These are phyloP conservation scores for Folsomia manolachei DNA, from an alignment of 2,888 invertebrate genomes.

Conservation along the genomic window DNA sequence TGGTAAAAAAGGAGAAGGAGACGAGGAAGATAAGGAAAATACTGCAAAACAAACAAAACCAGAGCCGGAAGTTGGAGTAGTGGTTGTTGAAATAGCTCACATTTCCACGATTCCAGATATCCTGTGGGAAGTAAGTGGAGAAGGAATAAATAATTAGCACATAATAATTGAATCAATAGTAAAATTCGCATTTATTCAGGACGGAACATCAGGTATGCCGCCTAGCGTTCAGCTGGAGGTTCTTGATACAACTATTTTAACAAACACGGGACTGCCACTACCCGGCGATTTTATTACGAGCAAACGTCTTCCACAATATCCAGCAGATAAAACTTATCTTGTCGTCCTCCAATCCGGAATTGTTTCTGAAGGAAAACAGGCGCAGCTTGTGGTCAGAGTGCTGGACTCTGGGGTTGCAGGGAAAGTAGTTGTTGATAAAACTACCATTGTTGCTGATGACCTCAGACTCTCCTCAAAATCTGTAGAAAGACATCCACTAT, in stretches of 20 bases:
- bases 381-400: neutral
- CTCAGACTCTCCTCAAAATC: neutral
- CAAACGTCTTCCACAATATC: neutral
- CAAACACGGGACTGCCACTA: neutral
- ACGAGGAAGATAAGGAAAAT: neutral
- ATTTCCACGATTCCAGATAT: neutral
- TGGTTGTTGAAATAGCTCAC: neutral
- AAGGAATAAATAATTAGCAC: no score
- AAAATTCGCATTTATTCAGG: no score
- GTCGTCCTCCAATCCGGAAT: neutral
- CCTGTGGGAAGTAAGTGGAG: neutral
- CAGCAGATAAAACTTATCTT: neutral
- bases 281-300: neutral
- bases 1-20: neutral
- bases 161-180: no score
- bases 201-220: neutral
- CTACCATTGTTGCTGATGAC: neutral
- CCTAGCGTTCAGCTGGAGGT: neutral
- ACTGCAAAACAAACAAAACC: neutral
- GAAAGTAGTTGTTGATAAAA: neutral
- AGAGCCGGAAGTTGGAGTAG: neutral
- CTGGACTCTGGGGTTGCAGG: neutral
- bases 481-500: neutral
- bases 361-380: neutral
- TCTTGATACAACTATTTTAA: neutral